Percentiles rank a stretch among this genome's conserved stretches.
Conservation (phyloP, 2,797 vertebrate species). For the Pseudopleuronectes americanus region DNA sequence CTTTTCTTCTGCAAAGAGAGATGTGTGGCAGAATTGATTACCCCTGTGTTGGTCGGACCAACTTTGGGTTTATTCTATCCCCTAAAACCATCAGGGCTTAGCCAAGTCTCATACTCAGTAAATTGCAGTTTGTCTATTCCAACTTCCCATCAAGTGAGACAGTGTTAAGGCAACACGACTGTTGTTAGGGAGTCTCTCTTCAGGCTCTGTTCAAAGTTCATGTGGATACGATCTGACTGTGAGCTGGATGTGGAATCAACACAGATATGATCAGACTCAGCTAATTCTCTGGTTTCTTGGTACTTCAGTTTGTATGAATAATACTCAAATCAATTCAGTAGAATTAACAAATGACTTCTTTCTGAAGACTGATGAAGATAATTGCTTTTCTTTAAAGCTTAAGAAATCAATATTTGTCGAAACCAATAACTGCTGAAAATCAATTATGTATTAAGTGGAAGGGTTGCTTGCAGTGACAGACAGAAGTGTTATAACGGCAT, state of each 20-base stretch:
- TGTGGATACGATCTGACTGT: neutral
- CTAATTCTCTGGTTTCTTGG: neutral
- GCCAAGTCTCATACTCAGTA: conserved; percentile 11
- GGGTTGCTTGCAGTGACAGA: no score
- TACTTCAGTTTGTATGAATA: neutral
- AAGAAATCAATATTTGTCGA: neutral
- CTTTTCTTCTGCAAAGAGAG: no score
- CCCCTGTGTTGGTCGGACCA: no score
- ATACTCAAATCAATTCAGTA: neutral
- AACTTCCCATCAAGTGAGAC: neutral
- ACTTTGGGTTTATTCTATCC: no score
- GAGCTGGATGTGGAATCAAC: neutral
- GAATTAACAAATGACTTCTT: neutral
- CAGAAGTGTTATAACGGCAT: no score
- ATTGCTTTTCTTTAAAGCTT: neutral
- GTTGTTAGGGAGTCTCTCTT: neutral
- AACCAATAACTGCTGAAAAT: no score
- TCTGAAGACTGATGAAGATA: neutral
- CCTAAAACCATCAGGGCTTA: neutral
- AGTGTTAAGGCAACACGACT: neutral
- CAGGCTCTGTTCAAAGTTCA: neutral
- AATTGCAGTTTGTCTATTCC: neutral
- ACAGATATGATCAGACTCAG: neutral
- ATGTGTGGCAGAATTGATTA: no score
- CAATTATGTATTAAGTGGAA: no score